Evolutionary conservation across 2,113 vertebrate genomes (phyloP).

Genomic region (Tetrao urogallus): DNA sequence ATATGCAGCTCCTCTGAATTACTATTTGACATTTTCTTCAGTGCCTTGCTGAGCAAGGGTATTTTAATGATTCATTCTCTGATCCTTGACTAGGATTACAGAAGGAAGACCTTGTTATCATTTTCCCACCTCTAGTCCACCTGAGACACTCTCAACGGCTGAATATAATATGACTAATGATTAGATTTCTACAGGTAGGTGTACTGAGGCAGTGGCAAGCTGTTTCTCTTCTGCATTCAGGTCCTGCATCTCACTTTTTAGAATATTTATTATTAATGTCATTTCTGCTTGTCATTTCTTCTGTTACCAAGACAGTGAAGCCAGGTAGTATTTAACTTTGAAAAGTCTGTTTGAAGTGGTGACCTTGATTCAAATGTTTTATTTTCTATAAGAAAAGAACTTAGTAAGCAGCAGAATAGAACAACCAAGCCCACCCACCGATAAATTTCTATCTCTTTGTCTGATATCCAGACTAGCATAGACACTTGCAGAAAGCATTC

Average conservation of each 20-base stretch:
- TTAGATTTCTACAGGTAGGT: slow-evolving; percentile 38
- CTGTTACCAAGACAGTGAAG: not conserved
- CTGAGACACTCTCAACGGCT: not conserved
- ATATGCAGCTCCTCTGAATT: not conserved
- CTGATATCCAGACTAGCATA: not conserved
- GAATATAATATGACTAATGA: slow-evolving; percentile 34
- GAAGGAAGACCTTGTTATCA: not conserved
- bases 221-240: not conserved
- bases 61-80: not conserved
- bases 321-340: not conserved
- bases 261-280: slow-evolving; percentile 53
- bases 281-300: not conserved
- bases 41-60: not conserved
- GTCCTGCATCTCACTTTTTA: slow-evolving; percentile 8
- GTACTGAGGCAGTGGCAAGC: not conserved
- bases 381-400: not conserved
- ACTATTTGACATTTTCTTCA: not conserved
- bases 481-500: not conserved
- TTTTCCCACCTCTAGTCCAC: slow-evolving; percentile 21
- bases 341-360: not conserved
- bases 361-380: not conserved
- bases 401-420: not conserved
- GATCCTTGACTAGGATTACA: not conserved
- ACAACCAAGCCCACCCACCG: not conserved
- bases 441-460: not conserved